phyloP scores from a whole-genome alignment of 2,113 vertebrate genomes.

The Sylvicapra grimmia region DNA sequence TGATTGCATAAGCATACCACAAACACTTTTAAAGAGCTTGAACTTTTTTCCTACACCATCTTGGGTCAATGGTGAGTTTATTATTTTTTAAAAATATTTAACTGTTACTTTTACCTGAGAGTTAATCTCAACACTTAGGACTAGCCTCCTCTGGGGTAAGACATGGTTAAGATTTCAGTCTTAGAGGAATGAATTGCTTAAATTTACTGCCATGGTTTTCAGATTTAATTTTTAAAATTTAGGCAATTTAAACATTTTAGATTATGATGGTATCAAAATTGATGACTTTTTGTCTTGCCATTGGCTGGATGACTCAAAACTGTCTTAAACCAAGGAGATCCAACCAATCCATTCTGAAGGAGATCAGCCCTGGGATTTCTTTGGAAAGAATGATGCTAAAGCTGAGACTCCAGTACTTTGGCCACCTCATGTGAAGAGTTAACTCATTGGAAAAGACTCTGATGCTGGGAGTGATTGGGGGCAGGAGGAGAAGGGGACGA shows the following conservation, averaged over 20 bases:
- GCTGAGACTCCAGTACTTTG: no score
- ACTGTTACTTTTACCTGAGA: background rate
- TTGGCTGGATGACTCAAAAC: background rate
- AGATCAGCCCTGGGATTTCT: no score
- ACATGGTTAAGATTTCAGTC: background rate
- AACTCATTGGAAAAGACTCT: no score
- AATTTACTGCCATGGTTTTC: background rate
- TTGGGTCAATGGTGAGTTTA: background rate
- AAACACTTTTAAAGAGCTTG: slow-evolving; percentile 11
- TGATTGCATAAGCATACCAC: background rate
- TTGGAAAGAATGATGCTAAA: no score
- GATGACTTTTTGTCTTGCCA: background rate
- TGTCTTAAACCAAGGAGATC: background rate
- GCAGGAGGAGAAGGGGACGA: no score
- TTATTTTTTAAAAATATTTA: background rate
- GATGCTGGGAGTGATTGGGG: no score
- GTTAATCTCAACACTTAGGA: background rate
- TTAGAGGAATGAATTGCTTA: background rate
- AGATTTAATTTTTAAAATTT: background rate
- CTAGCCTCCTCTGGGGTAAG: background rate
- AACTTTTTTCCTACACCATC: background rate
- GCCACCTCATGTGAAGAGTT: no score
- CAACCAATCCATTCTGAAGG: no score
- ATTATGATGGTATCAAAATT: background rate
- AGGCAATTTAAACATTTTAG: background rate